Base-by-base conservation (phyloP, 1,140 invertebrate species). In the Aplysia californica region DNA sequence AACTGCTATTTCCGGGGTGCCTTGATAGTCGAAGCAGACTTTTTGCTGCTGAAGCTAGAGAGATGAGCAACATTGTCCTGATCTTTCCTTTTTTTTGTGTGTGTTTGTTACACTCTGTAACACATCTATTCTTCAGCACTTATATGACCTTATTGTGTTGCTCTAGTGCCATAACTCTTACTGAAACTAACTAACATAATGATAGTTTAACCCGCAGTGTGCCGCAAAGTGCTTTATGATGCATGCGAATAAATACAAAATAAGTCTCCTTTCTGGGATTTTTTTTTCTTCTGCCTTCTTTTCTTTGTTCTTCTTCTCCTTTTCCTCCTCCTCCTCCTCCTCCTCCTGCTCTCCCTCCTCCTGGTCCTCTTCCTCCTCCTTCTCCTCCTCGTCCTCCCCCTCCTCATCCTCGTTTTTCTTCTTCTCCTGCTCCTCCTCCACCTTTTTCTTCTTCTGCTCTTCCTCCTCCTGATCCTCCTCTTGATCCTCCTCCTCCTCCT, bases 371-470 rank as follows among this genome's bases (percentile, higher is more conserved):
- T 26, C 44, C 33, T 36, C 3, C 5, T 29, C 4, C 39, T 55
- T 55, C 41, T 55, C 55, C 58, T 55, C 33, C 44, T 56, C 33
- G 55, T 31, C 36, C 44, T 71, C 55, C 33, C 69, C 58, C 33
- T 71, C 69, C 58, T 21, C n/a, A n/a, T n/a, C n/a, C n/a, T n/a
- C n/a, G n/a, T n/a, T n/a, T n/a, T n/a, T 71, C 69, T 71, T 31
- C 33, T 55, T 71, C 44, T 55, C 55, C 31, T 18, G 26, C 39
- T 44, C 33, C 33, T 6, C 26, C 67, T 50, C 67, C 6, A 3
- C 50, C 39, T 71, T 29, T 56, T 31, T 71, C 33, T 26, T 31
- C 1, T 1, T 56, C 44, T 71, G 0, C 58, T 31, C 35, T n/a
- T 56, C 21, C 58, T 35, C 31, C 26, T 55, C n/a, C n/a, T 31